phyloP scores from a whole-genome alignment of 2,888 invertebrate genomes.

The Watsonalla binaria region DNA sequence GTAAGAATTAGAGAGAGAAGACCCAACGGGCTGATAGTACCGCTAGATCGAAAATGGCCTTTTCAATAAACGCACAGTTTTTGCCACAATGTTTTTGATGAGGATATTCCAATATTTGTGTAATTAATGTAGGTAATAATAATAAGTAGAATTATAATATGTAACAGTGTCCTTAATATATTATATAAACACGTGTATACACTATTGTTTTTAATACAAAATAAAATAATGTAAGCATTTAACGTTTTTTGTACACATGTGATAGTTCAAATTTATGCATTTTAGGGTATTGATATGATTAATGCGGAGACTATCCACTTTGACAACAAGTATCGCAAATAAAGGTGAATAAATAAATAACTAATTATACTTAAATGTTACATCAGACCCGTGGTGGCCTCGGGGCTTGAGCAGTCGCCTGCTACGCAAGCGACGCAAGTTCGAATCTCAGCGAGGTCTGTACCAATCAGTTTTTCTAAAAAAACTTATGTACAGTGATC shows the following conservation, averaged over 20 bases:
- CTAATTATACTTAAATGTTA: no score
- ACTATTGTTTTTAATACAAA: constrained; percentile 22
- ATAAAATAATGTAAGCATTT: constrained; percentile 40
- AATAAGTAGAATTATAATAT: constrained; percentile 16
- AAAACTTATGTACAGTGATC: no score
- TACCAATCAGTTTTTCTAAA: no score
- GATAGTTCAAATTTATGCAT: constrained; percentile 41
- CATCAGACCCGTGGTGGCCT: no score
- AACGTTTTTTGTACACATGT: constrained; percentile 58
- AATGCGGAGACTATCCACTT: background rate
- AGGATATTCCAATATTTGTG: constrained; percentile 29
- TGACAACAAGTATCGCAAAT: background rate
- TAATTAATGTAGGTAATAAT: constrained; percentile 24
- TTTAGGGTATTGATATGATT: constrained; percentile 1
- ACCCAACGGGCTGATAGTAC: constrained; percentile 31
- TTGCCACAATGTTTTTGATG: constrained; percentile 15
- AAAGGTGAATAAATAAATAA: background rate
- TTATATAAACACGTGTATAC: constrained; percentile 14
- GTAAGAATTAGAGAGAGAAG: constrained; percentile 8
- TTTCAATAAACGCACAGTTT: constrained; percentile 37
- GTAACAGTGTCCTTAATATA: constrained; percentile 25
- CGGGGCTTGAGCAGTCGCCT: no score
- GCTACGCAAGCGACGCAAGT: no score
- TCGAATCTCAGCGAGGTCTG: no score
- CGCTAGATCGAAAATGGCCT: constrained; percentile 35